Evolutionary conservation across 2,113 vertebrate genomes (phyloP).

Genomic region (Sorex araneus): DNA sequence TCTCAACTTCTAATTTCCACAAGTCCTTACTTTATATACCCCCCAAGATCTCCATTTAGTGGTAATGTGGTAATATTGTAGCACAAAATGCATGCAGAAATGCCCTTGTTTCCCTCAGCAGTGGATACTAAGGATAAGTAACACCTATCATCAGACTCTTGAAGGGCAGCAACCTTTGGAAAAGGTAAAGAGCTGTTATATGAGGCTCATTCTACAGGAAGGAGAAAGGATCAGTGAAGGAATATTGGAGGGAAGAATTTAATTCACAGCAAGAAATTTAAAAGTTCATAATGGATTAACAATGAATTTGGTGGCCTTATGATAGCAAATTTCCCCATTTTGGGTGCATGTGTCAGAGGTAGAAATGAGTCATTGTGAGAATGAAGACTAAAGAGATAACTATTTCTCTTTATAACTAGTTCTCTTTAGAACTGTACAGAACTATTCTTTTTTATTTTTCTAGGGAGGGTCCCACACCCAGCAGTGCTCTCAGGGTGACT

Average conservation of each 20-base stretch:
- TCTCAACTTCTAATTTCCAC: neutral
- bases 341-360: neutral
- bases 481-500: too few species aligned
- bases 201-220: neutral
- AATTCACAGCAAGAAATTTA: neutral
- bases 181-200: neutral
- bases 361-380: neutral
- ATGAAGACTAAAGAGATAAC: neutral
- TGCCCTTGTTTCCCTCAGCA: neutral
- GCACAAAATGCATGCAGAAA: too few species aligned
- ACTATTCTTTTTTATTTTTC: too few species aligned
- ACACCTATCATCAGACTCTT: neutral
- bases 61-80: neutral
- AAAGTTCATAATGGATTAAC: slow-evolving; percentile 12
- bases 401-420: neutral
- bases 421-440: too few species aligned
- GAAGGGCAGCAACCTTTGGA: neutral
- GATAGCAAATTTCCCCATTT: neutral
- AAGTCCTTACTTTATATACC: neutral
- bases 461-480: too few species aligned
- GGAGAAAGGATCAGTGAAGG: neutral
- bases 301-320: neutral
- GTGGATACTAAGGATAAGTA: neutral
- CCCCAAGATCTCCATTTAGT: neutral
- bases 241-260: neutral